A percentile compares a stretch with the other conserved stretches of the same genome.
These are phyloP conservation scores for Bradysia coprophila DNA, from an alignment of 1,140 invertebrate genomes.

Conservation along the genomic window DNA sequence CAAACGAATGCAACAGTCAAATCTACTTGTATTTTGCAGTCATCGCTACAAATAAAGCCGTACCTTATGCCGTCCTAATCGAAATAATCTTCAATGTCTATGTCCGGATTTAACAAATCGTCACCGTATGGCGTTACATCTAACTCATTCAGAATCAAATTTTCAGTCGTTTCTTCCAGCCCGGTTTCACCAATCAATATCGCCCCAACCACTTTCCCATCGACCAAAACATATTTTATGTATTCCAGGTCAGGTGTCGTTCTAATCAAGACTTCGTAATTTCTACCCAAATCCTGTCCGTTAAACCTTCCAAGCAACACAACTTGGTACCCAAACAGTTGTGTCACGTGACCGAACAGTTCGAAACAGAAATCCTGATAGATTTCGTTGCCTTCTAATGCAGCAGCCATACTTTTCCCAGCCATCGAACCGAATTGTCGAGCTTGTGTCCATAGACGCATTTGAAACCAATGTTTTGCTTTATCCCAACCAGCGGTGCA, in stretches of 20 bases:
- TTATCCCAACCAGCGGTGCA: conserved; percentile 61
- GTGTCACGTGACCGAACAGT: conserved; percentile 89
- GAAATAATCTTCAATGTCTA: conserved; percentile 99
- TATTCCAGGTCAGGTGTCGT: conserved; percentile 73
- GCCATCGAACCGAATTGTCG: conserved; percentile 92
- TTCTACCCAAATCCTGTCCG: conserved; percentile 64
- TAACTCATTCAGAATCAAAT: conserved; percentile 88
- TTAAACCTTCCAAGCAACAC: conserved; percentile 87
- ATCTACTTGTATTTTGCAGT: no score
- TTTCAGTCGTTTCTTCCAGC: conserved; percentile 96
- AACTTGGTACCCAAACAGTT: conserved; percentile 89
- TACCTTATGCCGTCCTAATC: no score
- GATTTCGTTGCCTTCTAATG: conserved; percentile 37
- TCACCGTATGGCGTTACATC: conserved; percentile 79
- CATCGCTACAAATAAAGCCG: no score
- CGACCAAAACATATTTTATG: conserved; percentile 74
- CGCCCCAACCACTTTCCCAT: conserved; percentile 79
- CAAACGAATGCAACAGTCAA: no score
- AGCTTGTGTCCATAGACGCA: conserved; percentile 95
- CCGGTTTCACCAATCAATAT: conserved; percentile 94
- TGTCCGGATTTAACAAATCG: conserved; percentile 82
- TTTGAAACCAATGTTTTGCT: conserved; percentile 85
- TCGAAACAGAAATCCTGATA: conserved; percentile 92
- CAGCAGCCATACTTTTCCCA: conserved; percentile 71
- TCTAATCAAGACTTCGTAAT: conserved; percentile 77